A percentile compares a stretch with the other conserved stretches of the same genome.
These are phyloP conservation scores for Platyrinchus mystaceus DNA, from an alignment of 2,797 vertebrate species.

Conservation along the genomic window DNA sequence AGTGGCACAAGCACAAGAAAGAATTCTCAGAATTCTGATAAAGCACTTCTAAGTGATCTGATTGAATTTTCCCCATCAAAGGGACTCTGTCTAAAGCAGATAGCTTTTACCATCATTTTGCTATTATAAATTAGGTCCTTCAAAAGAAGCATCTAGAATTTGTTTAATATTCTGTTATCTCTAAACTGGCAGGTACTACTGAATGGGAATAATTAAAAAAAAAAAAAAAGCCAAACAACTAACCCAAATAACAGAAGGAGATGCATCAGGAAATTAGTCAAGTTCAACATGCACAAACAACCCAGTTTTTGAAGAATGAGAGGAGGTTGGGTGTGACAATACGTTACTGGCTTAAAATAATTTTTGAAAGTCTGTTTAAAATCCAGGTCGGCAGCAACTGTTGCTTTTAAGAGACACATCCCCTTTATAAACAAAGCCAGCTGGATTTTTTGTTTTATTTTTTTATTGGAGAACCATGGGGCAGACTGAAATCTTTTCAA, in stretches of 20 bases:
- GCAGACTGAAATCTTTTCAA: neutral
- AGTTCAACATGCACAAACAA: neutral
- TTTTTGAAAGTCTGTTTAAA: neutral
- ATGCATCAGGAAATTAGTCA: neutral
- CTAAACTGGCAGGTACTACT: neutral
- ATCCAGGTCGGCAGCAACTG: neutral
- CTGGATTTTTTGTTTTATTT: neutral
- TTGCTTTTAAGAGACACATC: neutral
- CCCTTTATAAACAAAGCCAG: neutral
- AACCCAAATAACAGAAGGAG: neutral
- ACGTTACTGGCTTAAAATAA: neutral
- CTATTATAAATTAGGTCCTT: neutral
- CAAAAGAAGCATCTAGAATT: neutral
- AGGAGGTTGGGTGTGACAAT: fast-evolving
- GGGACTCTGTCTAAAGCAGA: neutral
- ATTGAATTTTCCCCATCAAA: neutral
- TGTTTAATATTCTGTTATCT: neutral
- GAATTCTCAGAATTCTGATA: neutral
- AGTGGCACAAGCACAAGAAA: neutral
- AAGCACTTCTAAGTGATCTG: neutral
- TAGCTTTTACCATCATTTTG: neutral
- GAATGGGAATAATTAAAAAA: neutral
- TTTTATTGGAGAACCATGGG: neutral
- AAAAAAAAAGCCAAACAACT: neutral
- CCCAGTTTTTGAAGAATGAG: neutral